A percentile compares a stretch with the other conserved stretches of the same genome.
Evolutionary conservation across 1,140 invertebrate species (phyloP).

Genomic region (Diuraphis noxia): DNA sequence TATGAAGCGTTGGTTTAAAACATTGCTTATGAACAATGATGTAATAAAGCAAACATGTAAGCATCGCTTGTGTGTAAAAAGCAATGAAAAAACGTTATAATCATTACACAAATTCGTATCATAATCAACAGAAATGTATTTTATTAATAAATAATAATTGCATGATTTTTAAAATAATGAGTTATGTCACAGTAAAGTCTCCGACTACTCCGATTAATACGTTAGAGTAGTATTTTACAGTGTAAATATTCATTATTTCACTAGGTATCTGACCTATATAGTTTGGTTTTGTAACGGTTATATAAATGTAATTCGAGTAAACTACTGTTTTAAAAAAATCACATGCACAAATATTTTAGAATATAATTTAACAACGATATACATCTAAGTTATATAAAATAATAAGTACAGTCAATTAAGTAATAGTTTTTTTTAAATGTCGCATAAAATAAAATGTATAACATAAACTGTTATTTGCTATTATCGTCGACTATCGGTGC

Average conservation of each 20-base stretch:
- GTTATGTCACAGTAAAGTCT: background rate
- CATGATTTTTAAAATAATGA: background rate
- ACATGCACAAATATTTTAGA: background rate
- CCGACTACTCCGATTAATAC: background rate
- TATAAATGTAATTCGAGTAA: background rate
- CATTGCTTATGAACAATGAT: background rate
- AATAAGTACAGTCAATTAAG: background rate
- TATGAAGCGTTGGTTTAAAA: background rate
- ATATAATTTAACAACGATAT: background rate
- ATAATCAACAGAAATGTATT: background rate
- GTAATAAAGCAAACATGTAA: background rate
- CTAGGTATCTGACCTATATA: background rate
- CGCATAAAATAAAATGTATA: background rate
- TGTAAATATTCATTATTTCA: background rate
- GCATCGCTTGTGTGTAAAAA: background rate
- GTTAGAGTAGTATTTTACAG: background rate
- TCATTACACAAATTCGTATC: background rate
- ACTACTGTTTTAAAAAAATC: background rate
- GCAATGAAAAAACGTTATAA: background rate
- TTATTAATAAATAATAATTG: background rate
- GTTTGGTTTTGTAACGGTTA: background rate
- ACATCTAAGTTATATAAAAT: background rate
- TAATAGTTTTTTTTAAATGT: background rate
- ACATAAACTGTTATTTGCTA: background rate
- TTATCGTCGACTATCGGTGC: background rate